Conservation (phyloP, 2,888 invertebrate species). For the Artemia sp. region DNA sequence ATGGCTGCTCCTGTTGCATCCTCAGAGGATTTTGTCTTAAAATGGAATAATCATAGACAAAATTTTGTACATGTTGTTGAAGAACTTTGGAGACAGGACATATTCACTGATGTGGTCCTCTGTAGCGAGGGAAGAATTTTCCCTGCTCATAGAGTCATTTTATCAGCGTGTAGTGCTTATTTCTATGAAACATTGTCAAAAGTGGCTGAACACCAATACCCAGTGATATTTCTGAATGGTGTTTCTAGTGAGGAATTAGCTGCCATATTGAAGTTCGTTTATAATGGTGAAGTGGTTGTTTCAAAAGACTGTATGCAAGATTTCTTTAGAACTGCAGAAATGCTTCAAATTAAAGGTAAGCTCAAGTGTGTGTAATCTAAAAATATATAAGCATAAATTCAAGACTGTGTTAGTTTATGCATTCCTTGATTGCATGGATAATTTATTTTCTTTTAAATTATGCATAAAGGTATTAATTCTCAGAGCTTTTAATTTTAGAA, state of each 20-base stretch:
- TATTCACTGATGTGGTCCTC: slow-evolving; percentile 63
- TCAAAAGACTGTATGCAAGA: slow-evolving; percentile 21
- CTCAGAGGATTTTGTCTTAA: slow-evolving; percentile 48
- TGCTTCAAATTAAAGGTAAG: slow-evolving; percentile 21
- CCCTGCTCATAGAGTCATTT: slow-evolving; percentile 63
- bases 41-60: slow-evolving; percentile 70
- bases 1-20: not conserved
- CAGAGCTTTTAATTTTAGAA: too few species aligned
- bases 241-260: slow-evolving; percentile 22
- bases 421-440: too few species aligned
- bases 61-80: slow-evolving; percentile 60
- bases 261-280: slow-evolving; percentile 22
- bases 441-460: too few species aligned
- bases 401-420: too few species aligned
- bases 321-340: slow-evolving; percentile 22
- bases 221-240: slow-evolving; percentile 22
- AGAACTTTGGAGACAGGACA: slow-evolving; percentile 41
- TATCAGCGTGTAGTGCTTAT: slow-evolving; percentile 67
- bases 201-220: slow-evolving; percentile 23
- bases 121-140: slow-evolving; percentile 68
- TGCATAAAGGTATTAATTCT: too few species aligned
- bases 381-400: too few species aligned
- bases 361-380: not conserved
- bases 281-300: slow-evolving; percentile 22
- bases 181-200: slow-evolving; percentile 37